phyloP scores from a whole-genome alignment of 2,888 invertebrate species.

The Ochropleura plecta region DNA sequence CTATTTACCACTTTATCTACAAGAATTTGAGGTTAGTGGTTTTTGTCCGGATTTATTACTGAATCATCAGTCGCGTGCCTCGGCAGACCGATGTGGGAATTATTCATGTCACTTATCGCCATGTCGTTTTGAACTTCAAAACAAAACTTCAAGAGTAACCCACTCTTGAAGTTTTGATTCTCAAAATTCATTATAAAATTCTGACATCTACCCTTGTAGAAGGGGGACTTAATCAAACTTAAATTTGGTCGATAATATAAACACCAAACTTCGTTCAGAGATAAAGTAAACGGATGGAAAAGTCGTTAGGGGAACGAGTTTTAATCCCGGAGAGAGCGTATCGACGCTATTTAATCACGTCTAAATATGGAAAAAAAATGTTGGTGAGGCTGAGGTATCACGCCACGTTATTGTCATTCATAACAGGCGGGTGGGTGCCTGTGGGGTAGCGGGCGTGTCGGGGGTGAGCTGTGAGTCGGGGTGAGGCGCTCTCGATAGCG shows the following conservation, averaged over 20 bases:
- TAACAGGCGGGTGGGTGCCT: slow-evolving; percentile 77
- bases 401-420: slow-evolving; percentile 89
- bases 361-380: slow-evolving; percentile 87
- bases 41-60: slow-evolving; percentile 53
- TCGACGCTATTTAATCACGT: slow-evolving; percentile 88
- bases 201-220: slow-evolving; percentile 70
- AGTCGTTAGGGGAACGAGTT: slow-evolving; percentile 84
- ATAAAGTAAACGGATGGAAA: slow-evolving; percentile 84
- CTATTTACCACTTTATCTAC: slow-evolving; percentile 54
- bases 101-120: slow-evolving; percentile 40
- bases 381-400: slow-evolving; percentile 84
- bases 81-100: slow-evolving; percentile 45
- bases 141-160: too few species aligned
- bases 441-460: slow-evolving; percentile 63
- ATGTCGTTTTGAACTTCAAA: slow-evolving; percentile 42
- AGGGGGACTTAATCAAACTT: slow-evolving; percentile 85
- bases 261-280: slow-evolving; percentile 84
- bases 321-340: slow-evolving; percentile 81
- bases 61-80: slow-evolving; percentile 61
- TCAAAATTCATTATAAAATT: slow-evolving; percentile 63
- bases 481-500: slow-evolving; percentile 79
- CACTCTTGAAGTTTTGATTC: slow-evolving; percentile 34
- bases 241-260: slow-evolving; percentile 87
- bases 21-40: slow-evolving; percentile 55
- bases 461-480: slow-evolving; percentile 56